These are phyloP conservation scores for Leptestheria dahalacensis DNA, from an alignment of 1,140 invertebrate genomes.

Conservation along the genomic window DNA sequence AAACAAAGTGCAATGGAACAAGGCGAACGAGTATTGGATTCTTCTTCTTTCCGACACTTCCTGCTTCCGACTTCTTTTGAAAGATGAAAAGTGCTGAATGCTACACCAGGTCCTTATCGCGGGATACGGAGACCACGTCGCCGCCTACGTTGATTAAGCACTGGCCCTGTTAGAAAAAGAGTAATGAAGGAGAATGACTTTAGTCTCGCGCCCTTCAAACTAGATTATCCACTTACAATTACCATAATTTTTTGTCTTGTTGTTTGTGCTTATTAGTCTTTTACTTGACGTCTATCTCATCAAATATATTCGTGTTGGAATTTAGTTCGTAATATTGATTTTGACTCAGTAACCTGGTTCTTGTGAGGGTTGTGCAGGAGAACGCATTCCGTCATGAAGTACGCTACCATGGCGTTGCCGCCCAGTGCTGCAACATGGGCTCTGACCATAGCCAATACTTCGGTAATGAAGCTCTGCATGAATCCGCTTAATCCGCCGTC, in stretches of 20 bases:
- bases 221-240: too few relatives aligned
- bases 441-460: slow-evolving; percentile 76
- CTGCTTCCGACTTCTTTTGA: too few relatives aligned
- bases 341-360: slow-evolving; percentile 82
- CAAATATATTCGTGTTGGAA: too few relatives aligned
- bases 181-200: neutral
- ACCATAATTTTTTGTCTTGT: too few relatives aligned
- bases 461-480: slow-evolving; percentile 80
- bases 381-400: slow-evolving; percentile 80
- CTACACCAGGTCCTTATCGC: too few relatives aligned
- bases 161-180: slow-evolving; percentile 45
- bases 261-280: too few relatives aligned
- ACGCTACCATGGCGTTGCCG: slow-evolving; percentile 86
- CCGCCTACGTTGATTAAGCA: slow-evolving; percentile 89
- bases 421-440: slow-evolving; percentile 85
- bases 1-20: too few relatives aligned
- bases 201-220: neutral
- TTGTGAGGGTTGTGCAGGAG: slow-evolving; percentile 84
- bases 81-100: too few relatives aligned
- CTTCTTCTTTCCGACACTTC: too few relatives aligned
- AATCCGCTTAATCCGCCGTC: slow-evolving; percentile 81
- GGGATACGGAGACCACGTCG: slow-evolving; percentile 66
- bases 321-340: too few relatives aligned
- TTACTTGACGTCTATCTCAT: neutral
- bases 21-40: too few relatives aligned